These are phyloP conservation scores for Myioborus miniatus DNA, from an alignment of 2,797 vertebrate genomes.

Conservation along the genomic window DNA sequence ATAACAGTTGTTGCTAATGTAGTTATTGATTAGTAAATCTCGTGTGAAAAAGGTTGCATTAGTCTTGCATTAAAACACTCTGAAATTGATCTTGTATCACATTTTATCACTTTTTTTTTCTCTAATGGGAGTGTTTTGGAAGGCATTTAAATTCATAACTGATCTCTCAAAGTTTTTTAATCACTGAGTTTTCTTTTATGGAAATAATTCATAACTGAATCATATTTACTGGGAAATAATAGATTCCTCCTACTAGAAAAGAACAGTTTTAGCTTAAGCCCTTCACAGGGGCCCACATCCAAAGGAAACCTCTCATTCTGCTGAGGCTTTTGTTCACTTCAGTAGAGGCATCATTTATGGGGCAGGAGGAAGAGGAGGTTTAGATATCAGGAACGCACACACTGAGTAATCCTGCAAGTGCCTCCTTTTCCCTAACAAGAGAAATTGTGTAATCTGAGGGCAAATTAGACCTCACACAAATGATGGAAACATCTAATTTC, in stretches of 20 bases:
- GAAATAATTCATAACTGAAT: slow-evolving; percentile 43
- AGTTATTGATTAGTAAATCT: slow-evolving; percentile 45
- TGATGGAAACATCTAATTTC: not conserved
- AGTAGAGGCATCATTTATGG: not conserved
- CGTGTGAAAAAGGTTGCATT: not conserved
- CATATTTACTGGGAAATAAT: not conserved
- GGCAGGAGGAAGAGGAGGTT: not conserved
- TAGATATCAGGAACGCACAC: not conserved
- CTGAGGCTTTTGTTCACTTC: not conserved
- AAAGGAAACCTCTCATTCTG: not conserved
- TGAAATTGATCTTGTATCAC: slow-evolving; percentile 14
- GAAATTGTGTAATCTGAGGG: not conserved
- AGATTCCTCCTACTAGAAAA: not conserved
- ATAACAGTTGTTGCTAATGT: slow-evolving; percentile 13
- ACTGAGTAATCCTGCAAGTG: not conserved
- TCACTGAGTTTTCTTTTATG: slow-evolving; percentile 19
- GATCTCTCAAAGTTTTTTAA: slow-evolving; percentile 25
- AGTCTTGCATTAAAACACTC: slow-evolving; percentile 6
- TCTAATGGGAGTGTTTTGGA: slow-evolving; percentile 10
- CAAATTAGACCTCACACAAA: not conserved
- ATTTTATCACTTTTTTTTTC: slow-evolving; percentile 15
- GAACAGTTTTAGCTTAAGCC: not conserved
- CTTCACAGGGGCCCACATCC: not conserved
- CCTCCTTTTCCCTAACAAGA: not conserved
- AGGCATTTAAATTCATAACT: slow-evolving; percentile 35